Conservation (phyloP, 2,888 invertebrate genomes). For the Netelia fuscicornis region DNA sequence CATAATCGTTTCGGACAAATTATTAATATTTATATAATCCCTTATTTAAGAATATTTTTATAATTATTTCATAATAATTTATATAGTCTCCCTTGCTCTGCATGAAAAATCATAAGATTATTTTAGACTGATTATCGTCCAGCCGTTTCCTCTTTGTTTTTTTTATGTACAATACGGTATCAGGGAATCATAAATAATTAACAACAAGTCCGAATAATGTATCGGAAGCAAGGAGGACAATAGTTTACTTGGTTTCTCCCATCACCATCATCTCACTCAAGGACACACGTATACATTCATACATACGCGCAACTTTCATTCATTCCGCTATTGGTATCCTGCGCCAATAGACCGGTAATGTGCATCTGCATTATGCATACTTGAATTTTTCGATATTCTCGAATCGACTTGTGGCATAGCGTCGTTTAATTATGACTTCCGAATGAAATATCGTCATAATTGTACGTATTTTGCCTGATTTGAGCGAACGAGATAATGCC, state of each 20-base stretch:
- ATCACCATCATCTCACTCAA: neutral
- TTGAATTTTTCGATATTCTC: constrained; percentile 1
- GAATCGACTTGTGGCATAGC: neutral
- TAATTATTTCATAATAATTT: neutral
- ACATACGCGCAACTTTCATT: neutral
- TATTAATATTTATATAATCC: neutral
- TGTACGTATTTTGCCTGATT: constrained; percentile 13
- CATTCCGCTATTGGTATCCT: constrained; percentile 34
- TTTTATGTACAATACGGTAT: constrained; percentile 18
- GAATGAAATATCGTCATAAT: constrained; percentile 14
- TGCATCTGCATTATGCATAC: neutral
- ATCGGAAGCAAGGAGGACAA: constrained; percentile 60
- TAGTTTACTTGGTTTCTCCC: constrained; percentile 32
- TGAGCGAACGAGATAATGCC: constrained; percentile 20
- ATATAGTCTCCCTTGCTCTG: neutral
- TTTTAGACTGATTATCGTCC: neutral
- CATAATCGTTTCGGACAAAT: neutral
- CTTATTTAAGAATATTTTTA: neutral
- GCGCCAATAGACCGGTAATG: constrained; percentile 44
- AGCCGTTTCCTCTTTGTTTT: constrained; percentile 3
- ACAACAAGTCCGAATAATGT: constrained; percentile 36
- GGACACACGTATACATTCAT: neutral
- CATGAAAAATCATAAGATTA: neutral
- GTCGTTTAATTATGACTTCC: neutral
- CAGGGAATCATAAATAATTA: constrained; percentile 47